Evolutionary conservation across 2,888 invertebrate genomes (phyloP).

Genomic region (Pilophorus perplexus): DNA sequence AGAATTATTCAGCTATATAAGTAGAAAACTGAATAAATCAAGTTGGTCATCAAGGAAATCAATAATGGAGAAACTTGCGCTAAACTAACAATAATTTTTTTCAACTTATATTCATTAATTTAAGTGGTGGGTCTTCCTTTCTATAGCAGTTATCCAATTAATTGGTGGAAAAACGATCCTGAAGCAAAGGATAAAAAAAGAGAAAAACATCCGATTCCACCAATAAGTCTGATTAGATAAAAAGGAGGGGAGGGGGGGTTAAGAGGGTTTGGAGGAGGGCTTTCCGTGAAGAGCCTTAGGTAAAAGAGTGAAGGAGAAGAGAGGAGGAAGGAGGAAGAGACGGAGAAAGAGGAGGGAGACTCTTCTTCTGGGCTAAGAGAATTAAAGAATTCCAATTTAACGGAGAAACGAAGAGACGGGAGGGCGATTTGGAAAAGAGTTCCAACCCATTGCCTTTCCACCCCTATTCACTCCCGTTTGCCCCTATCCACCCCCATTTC

Average conservation of each 20-base stretch:
- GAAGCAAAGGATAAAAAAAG: background rate
- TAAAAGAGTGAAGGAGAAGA: too few species aligned
- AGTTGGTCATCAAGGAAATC: too few species aligned
- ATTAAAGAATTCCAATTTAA: slow-evolving; percentile 42
- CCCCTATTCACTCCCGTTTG: background rate
- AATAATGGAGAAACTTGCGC: too few species aligned
- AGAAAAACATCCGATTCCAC: slow-evolving; percentile 12
- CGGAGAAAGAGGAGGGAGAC: background rate
- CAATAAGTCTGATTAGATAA: slow-evolving; percentile 39
- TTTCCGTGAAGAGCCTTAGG: slow-evolving; percentile 11
- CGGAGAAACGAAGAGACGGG: slow-evolving; percentile 4
- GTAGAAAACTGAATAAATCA: too few species aligned
- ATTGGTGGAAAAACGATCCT: slow-evolving; percentile 7
- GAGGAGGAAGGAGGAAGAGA: slow-evolving; percentile 9
- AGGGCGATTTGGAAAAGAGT: slow-evolving; percentile 31
- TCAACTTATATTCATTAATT: slow-evolving; percentile 30
- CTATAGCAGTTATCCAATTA: slow-evolving; percentile 22
- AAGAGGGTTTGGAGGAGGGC: too few species aligned
- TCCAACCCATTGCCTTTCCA: slow-evolving; percentile 33
- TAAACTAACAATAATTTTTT: too few species aligned
- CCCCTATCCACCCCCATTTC: slow-evolving; percentile 14
- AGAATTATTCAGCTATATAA: too few species aligned
- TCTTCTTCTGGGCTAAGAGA: slow-evolving; percentile 22
- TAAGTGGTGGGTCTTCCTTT: background rate
- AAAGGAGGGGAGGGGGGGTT: slow-evolving; percentile 15